phyloP scores from a whole-genome alignment of 2,113 vertebrate species.

The Furnarius figulus region DNA sequence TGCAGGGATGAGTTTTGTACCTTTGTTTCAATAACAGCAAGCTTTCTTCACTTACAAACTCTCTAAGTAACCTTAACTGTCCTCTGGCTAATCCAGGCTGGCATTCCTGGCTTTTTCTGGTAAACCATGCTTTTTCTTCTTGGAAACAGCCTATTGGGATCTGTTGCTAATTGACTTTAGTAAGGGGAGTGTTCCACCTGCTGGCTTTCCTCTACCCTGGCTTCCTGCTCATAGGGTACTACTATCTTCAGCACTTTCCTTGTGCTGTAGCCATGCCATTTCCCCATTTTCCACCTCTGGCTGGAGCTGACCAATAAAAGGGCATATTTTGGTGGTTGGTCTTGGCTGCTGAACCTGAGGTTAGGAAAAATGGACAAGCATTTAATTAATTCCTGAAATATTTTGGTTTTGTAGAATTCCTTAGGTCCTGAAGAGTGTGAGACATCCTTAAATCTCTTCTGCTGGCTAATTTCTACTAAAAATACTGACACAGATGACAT shows the following conservation, averaged over 20 bases:
- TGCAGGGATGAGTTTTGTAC: background rate
- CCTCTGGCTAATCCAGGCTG: background rate
- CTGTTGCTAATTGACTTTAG: background rate
- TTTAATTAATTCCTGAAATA: background rate
- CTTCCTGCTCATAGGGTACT: background rate
- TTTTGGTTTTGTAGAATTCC: background rate
- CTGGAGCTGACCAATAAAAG: background rate
- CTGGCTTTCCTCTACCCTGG: background rate
- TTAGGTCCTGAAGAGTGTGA: background rate
- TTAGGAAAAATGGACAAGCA: background rate
- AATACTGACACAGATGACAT: rapidly evolving
- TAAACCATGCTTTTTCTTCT: background rate
- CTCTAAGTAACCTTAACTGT: background rate
- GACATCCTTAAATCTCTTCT: background rate
- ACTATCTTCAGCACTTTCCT: background rate
- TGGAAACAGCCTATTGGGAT: background rate
- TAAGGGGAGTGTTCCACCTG: background rate
- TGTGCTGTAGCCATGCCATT: background rate
- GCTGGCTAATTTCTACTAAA: background rate
- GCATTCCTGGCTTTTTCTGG: background rate
- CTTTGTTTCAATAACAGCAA: background rate
- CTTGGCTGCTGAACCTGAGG: background rate
- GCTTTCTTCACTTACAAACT: background rate
- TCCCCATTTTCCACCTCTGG: background rate
- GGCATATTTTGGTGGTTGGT: background rate